These are phyloP conservation scores for Hetaerina titia DNA, from an alignment of 2,888 invertebrate species.

Conservation along the genomic window DNA sequence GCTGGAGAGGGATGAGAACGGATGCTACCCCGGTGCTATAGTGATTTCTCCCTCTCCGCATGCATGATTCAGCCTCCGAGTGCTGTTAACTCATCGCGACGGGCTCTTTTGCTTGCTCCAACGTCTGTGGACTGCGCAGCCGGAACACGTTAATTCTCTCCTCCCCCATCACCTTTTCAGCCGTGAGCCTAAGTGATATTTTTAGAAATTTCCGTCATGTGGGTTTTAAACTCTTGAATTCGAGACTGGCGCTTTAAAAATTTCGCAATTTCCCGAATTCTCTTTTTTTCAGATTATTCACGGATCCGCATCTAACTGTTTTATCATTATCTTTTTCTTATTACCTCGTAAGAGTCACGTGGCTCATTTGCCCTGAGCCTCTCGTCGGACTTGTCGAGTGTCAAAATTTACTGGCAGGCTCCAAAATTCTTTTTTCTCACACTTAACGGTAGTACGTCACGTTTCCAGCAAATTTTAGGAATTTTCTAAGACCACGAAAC, in stretches of 20 bases:
- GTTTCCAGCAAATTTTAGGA: too few species aligned
- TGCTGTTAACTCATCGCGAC: neutral
- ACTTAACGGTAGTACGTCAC: too few species aligned
- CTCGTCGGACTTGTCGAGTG: too few species aligned
- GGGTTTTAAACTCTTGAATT: neutral
- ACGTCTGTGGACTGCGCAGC: neutral
- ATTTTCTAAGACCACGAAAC: too few species aligned
- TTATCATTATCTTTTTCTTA: too few species aligned
- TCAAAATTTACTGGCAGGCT: too few species aligned
- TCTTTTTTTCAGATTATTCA: too few species aligned
- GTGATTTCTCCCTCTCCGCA: neutral
- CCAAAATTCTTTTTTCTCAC: too few species aligned
- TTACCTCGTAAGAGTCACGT: too few species aligned
- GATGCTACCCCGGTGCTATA: neutral
- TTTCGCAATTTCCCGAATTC: neutral
- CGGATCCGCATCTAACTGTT: too few species aligned
- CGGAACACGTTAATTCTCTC: constrained; percentile 21
- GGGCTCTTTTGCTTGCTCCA: neutral
- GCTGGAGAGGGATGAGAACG: neutral
- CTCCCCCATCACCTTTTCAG: too few species aligned
- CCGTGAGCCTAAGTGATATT: constrained; percentile 23
- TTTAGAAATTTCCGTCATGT: constrained; percentile 6
- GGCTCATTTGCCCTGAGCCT: too few species aligned
- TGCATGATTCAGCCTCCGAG: neutral
- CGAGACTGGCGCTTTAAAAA: neutral